phyloP scores from a whole-genome alignment of 2,888 invertebrate genomes.

The Eristalinus sepulchralis region DNA sequence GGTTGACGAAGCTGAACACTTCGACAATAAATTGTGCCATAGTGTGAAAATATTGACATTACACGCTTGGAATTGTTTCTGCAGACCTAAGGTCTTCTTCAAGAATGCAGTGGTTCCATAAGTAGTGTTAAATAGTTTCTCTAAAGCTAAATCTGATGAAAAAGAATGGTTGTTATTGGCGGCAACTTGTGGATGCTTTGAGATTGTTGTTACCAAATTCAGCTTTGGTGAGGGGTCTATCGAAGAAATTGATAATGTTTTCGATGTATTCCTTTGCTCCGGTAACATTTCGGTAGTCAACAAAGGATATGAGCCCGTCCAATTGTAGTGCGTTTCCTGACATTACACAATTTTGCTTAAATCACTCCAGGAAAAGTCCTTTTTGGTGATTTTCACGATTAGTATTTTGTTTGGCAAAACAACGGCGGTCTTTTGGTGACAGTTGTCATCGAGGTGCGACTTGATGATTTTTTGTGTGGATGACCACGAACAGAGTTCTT shows the following conservation, averaged over 20 bases:
- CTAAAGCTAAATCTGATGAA: conserved; percentile 71
- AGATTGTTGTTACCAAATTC: conserved; percentile 72
- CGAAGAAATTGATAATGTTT: conserved; percentile 72
- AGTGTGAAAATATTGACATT: conserved; percentile 73
- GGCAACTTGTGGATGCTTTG: background rate
- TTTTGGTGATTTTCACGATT: background rate
- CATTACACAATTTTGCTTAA: conserved; percentile 33
- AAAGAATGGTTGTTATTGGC: background rate
- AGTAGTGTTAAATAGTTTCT: conserved; percentile 68
- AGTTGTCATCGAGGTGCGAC: too few relatives aligned
- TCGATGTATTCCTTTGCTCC: conserved; percentile 72
- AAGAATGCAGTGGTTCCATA: conserved; percentile 72
- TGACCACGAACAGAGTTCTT: too few relatives aligned
- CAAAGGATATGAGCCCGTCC: conserved; percentile 59
- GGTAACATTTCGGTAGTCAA: conserved; percentile 63
- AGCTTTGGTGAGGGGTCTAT: conserved; percentile 54
- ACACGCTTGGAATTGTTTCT: conserved; percentile 72
- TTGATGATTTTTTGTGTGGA: too few relatives aligned
- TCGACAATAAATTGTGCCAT: conserved; percentile 71
- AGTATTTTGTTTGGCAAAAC: background rate
- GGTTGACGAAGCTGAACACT: conserved; percentile 47
- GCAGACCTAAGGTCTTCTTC: conserved; percentile 52
- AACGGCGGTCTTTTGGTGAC: background rate
- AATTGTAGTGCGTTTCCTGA: conserved; percentile 59
- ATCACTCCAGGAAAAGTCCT: background rate